Evolutionary conservation across 2,797 vertebrate species (phyloP).

Genomic region (Corythornis leucogaster): DNA sequence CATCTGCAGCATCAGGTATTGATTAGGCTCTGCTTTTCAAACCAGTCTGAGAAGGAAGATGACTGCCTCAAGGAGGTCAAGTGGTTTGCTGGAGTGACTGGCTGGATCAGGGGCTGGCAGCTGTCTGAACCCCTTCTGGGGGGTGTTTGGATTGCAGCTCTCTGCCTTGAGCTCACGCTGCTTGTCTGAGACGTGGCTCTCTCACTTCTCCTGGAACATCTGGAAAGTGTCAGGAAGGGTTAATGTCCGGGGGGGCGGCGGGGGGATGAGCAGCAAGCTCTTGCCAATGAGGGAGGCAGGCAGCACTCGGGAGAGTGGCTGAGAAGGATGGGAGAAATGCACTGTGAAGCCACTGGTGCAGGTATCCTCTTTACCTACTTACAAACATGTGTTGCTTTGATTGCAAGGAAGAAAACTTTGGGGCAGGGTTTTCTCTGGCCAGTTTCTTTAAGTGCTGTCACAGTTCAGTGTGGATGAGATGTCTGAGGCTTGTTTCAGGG

Average conservation of each 20-base stretch:
- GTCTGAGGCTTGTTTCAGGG: not conserved
- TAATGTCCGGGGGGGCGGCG: not conserved
- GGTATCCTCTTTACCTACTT: constrained; percentile 58
- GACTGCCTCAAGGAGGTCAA: constrained; percentile 1
- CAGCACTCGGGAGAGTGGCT: not conserved
- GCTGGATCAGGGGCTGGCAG: not conserved
- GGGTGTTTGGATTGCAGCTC: not conserved
- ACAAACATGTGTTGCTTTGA: not conserved
- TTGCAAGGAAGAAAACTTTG: not conserved
- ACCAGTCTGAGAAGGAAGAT: not conserved
- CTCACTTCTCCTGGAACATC: not conserved
- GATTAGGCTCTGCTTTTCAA: constrained; percentile 45
- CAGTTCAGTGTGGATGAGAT: not conserved
- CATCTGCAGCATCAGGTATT: not conserved
- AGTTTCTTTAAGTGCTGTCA: not conserved
- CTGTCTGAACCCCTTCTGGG: not conserved
- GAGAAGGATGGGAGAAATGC: constrained; percentile 41
- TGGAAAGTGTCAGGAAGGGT: constrained; percentile 24
- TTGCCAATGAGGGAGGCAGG: not conserved
- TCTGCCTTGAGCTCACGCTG: not conserved
- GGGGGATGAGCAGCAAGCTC: not conserved
- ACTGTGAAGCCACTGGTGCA: not conserved
- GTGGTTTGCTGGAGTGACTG: not conserved
- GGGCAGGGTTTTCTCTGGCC: not conserved
- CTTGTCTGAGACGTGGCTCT: not conserved